Evolutionary conservation across 2,888 invertebrate genomes (phyloP), one percentile per base, ranked within the genome.

Genomic region (Eremobia ochroleuca): DNA sequence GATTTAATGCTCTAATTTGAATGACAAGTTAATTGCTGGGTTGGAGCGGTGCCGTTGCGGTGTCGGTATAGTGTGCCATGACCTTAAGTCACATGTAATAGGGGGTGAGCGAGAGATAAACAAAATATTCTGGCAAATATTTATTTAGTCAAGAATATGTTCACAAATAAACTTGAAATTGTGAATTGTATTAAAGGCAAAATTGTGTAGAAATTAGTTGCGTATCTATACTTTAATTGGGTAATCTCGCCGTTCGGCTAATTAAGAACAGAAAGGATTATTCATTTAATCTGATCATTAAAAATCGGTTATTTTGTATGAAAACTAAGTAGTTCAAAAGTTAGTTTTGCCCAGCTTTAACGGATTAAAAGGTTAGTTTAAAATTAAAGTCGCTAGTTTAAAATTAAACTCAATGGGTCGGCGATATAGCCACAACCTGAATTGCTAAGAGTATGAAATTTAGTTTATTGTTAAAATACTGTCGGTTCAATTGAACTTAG

Each of bases 341-440:
- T 58, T 15, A 70, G 21, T 37, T 43, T 34, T 18, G 21, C 28
- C 25, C 25, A 67, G 58, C 31, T 49, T 34, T 31, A 52, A 37
- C 13, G 61, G 43, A 69, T 82, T 82, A 73, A 66, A 9, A 64
- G 49, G 58, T 67, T 46, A 49, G n/a, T 37, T 86, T 79, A 62
- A 73, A 67, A 86, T 84, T 64, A 62, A 28, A 71, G 74, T 79
- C 87, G 84, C 77, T 84, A 61, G 13, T 34, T n/a, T 9, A 15
- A 73, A 58, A 62, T n/a, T 75, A 68, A 69, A 76, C 62, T 37
- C 59, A 65, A 72, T 72, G 61, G 59, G 62, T 65, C 65, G 58
- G 58, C 18, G 13, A 43, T n/a, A 43, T 71, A 43, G 28, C n/a
- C 28, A 43, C 28, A 43, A 69, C 25, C 49, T 34, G 77, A 79